Base-by-base conservation (phyloP, 2,113 vertebrate genomes). In the Halichoerus grypus region DNA sequence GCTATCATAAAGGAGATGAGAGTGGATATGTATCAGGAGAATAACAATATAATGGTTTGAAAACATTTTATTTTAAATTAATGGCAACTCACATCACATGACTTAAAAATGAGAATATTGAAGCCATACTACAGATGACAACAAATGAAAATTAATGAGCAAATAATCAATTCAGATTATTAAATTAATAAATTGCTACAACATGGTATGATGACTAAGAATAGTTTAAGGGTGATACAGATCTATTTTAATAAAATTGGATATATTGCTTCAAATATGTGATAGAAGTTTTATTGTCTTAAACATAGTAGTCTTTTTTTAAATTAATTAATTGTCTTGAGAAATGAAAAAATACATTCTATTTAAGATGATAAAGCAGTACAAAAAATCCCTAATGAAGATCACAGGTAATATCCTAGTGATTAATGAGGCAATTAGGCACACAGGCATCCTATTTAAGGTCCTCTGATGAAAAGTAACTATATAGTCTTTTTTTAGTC, bases 271-370 rank as follows among this genome's bases (percentile, higher is more conserved):
- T 88, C 13, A 91, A 72, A 91, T 69, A 71, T 46, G 1, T 53
- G 16, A 18, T 26, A 51, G 55, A 71, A 61, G 1, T 65, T 82
- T 80, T 74, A 79, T n/a, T 71, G 22, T 33, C 26, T 59, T 94
- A 85, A 89, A 61, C 31, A 88, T 0, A 53, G 5, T 84, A 91
- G 21, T 63, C 5, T 80, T 59, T 31, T 46, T 80, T 36, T 31
- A 83, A 92, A 79, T 86, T 81, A 92, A 79, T 86, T 81, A 61
- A 95, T 83, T 94, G 16, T 57, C 18, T 59, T 95, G 31, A 80
- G 22, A 94, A 90, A 84, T 88, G 5, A 94, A 96, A 26, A 84
- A 72, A 80, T 0, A n/a, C 59, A 36, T 59, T 94, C 14, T 91
- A 61, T 76, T 86, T 74, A 93, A 94, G 22, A 72, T 74, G 16